Evolutionary conservation across 2,797 vertebrate species (phyloP).

Genomic region (Hemibagrus guttatus): DNA sequence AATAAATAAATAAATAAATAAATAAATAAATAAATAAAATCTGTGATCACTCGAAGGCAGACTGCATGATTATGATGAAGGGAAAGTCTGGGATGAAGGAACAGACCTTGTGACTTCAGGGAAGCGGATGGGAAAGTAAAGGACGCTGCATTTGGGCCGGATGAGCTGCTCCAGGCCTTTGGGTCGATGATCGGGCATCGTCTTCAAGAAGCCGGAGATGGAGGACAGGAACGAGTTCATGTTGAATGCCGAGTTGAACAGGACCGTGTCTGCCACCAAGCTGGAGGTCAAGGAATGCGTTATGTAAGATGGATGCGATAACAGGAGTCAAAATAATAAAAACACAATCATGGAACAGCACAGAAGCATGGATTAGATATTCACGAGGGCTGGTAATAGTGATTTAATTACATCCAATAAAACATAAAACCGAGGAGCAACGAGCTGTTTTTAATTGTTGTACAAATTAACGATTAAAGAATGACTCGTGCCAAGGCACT

Average conservation of each 20-base stretch:
- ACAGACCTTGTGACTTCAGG: slow-evolving; percentile 88
- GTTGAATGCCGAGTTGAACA: slow-evolving; percentile 94
- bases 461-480: slow-evolving; percentile 55
- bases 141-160: slow-evolving; percentile 86
- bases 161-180: slow-evolving; percentile 83
- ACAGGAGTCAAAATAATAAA: neutral
- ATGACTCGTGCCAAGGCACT: slow-evolving; percentile 46
- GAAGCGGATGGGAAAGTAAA: slow-evolving; percentile 89
- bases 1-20: slow-evolving; percentile 38
- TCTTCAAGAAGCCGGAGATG: slow-evolving; percentile 86
- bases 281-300: slow-evolving; percentile 62
- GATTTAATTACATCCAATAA: slow-evolving; percentile 27
- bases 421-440: slow-evolving; percentile 30
- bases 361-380: neutral
- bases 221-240: slow-evolving; percentile 91
- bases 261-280: slow-evolving; percentile 87
- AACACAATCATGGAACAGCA: neutral
- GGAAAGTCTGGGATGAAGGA: slow-evolving; percentile 22
- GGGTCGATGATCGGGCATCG: slow-evolving; percentile 92
- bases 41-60: slow-evolving; percentile 57
- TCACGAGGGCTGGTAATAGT: neutral
- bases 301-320: neutral
- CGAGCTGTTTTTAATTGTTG: slow-evolving; percentile 52
- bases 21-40: slow-evolving; percentile 36
- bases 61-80: neutral